These are phyloP conservation scores for Drosophila sucinea DNA, from an alignment of 1,140 invertebrate genomes.

Conservation along the genomic window DNA sequence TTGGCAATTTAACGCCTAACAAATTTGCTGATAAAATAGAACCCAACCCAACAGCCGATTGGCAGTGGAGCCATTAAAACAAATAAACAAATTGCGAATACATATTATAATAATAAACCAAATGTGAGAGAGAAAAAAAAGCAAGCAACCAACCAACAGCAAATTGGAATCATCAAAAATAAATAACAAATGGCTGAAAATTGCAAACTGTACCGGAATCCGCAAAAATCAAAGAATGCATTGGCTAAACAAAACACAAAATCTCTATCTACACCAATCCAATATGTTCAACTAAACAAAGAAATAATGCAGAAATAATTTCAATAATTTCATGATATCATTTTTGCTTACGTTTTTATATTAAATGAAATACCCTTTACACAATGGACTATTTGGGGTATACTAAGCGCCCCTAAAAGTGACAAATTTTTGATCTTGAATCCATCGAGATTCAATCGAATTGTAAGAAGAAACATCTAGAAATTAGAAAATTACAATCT, in stretches of 20 bases:
- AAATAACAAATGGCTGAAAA: background rate
- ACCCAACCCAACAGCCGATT: conserved; percentile 1
- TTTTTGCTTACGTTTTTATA: too few species aligned
- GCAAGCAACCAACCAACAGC: background rate
- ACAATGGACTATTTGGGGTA: too few species aligned
- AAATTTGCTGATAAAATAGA: conserved; percentile 36
- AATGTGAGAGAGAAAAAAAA: conserved; percentile 25
- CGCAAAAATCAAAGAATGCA: background rate
- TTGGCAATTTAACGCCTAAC: conserved; percentile 31
- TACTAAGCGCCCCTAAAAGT: too few species aligned
- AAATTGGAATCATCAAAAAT: conserved; percentile 9
- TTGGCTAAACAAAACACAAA: background rate
- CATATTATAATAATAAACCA: conserved; percentile 21
- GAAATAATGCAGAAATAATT: conserved; percentile 6
- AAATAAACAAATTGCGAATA: conserved; percentile 39
- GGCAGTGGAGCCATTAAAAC: background rate
- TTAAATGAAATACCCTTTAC: too few species aligned
- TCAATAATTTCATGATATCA: background rate
- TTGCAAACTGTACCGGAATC: background rate
- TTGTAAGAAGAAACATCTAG: too few species aligned
- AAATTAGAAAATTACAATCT: too few species aligned
- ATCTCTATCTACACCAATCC: background rate
- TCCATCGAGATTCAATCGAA: too few species aligned
- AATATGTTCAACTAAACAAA: background rate
- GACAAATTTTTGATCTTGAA: too few species aligned